Base-by-base conservation (phyloP, 1,140 invertebrate genomes). In the Sminthurides bifidus region DNA sequence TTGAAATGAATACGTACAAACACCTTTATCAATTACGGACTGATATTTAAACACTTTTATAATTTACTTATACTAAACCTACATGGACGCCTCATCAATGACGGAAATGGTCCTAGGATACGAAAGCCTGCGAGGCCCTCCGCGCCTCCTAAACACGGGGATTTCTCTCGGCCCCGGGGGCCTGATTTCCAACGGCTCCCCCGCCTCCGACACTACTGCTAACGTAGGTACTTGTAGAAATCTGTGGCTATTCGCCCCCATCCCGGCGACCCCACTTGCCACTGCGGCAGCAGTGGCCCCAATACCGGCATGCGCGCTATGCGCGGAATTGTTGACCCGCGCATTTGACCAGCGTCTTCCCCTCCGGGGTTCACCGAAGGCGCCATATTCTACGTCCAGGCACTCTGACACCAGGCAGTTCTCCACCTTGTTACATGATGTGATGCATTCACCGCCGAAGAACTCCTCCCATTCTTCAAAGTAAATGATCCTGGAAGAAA, bases 341-440 rank as follows among this genome's bases (percentile, higher is more conserved):
- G 77, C 80, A 40, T 82, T 70, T 0, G 82, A 84, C 82, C 82
- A 84, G 31, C 81, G 75, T 33, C 82, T 43, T 15, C 44, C 24
- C 60, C 79, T 79, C 10, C 79, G 27, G 46, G 46, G 73, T 65
- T 84, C 82, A 68, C 80, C 75, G 26, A 57, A 17, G 59, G 83
- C 76, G 54, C 80, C 45, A 52, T 56, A 58, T n/a, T 62, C 54
- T 49, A 41, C 54, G 35, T 66, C 54, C n/a, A n/a, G n/a, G 30
- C 58, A 57, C 27, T 55, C 57, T n/a, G 52, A 52, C 14, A 58
- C 44, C 0, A 65, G 50, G 38, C 50, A 60, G 44, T 60, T 59
- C 29, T 56, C 58, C 65, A 85, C 83, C 75, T 88, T 87, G 72
- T 88, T 87, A 71, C 85, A 89, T 26, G 85, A 88, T 45, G 85